Percentiles rank a stretch among this genome's conserved stretches.
Conservation (phyloP, 2,797 vertebrate species). For the Cossypha heuglini region DNA sequence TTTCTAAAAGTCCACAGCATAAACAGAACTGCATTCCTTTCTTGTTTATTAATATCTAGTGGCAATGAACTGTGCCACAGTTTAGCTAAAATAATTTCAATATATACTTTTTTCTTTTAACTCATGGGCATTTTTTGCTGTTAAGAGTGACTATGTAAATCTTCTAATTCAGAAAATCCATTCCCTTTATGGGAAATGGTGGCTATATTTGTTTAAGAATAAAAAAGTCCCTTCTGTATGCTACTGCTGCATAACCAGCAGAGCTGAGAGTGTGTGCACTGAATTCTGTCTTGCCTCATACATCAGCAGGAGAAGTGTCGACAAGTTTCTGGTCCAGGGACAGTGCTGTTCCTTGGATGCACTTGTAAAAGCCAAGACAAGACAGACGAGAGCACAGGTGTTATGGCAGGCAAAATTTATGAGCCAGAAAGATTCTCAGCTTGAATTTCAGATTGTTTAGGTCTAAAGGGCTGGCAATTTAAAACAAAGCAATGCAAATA, state of each 20-base stretch:
- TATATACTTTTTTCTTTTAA: not conserved
- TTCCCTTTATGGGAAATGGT: not conserved
- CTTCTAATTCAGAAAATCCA: not conserved
- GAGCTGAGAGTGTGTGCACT: not conserved
- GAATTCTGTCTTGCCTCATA: slow-evolving; percentile 32
- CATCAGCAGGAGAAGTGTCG: not conserved
- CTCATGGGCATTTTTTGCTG: not conserved
- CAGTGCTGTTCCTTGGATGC: slow-evolving; percentile 16
- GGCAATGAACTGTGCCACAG: not conserved
- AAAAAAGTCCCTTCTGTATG: not conserved
- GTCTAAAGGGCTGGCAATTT: slow-evolving; percentile 39
- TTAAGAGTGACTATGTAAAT: not conserved
- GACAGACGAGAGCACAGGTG: slow-evolving; percentile 27
- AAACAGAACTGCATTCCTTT: not conserved
- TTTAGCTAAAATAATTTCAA: not conserved
- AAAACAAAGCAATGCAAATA: slow-evolving; percentile 28
- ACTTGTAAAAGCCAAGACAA: slow-evolving; percentile 18
- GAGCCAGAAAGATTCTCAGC: slow-evolving; percentile 52
- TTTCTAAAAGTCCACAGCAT: not conserved
- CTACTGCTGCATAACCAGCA: not conserved
- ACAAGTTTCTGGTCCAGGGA: slow-evolving; percentile 52
- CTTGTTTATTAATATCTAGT: not conserved
- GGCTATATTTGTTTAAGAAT: not conserved
- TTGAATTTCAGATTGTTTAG: slow-evolving; percentile 54
- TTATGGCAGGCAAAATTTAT: slow-evolving; percentile 40